A percentile compares a stretch with the other conserved stretches of the same genome.
phyloP scores from a whole-genome alignment of 2,113 vertebrate species.

The Solea solea region DNA sequence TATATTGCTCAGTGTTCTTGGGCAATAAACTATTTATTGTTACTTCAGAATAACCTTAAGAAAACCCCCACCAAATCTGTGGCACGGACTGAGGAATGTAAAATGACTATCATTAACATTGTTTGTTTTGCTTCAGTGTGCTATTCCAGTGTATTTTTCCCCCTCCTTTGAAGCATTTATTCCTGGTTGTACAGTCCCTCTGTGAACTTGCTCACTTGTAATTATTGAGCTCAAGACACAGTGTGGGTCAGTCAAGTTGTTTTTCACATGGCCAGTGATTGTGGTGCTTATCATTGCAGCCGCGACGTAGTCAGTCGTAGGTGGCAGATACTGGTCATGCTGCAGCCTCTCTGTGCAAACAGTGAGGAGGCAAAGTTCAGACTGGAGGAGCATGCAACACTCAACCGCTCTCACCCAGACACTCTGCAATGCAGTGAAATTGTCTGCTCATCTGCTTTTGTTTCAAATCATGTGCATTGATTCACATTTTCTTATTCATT shows the following conservation, averaged over 20 bases:
- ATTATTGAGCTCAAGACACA: conserved; percentile 9
- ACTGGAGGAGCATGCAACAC: conserved; percentile 33
- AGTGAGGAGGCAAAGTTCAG: conserved; percentile 75
- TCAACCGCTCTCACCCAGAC: conserved; percentile 38
- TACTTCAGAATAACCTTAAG: too few relatives aligned
- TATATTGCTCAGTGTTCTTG: too few relatives aligned
- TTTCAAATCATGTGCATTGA: conserved; percentile 11
- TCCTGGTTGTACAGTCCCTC: neutral
- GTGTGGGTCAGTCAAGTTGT: conserved; percentile 38
- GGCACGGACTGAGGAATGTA: conserved; percentile 13
- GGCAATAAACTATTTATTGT: too few relatives aligned
- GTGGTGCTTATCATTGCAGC: conserved; percentile 38
- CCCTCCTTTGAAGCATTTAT: neutral
- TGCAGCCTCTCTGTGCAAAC: conserved; percentile 60
- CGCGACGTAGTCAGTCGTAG: conserved; percentile 52
- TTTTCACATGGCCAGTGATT: conserved; percentile 39
- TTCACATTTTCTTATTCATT: neutral
- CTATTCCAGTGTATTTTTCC: neutral
- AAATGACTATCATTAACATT: conserved; percentile 13
- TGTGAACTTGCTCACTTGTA: conserved; percentile 11
- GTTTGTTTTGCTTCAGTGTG: neutral
- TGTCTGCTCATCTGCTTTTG: conserved; percentile 47
- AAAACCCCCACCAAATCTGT: neutral
- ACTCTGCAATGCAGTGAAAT: conserved; percentile 71
- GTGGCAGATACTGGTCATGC: conserved; percentile 33